Base-by-base conservation (phyloP, 2,113 vertebrate genomes). In the Oenanthe oenanthe region DNA sequence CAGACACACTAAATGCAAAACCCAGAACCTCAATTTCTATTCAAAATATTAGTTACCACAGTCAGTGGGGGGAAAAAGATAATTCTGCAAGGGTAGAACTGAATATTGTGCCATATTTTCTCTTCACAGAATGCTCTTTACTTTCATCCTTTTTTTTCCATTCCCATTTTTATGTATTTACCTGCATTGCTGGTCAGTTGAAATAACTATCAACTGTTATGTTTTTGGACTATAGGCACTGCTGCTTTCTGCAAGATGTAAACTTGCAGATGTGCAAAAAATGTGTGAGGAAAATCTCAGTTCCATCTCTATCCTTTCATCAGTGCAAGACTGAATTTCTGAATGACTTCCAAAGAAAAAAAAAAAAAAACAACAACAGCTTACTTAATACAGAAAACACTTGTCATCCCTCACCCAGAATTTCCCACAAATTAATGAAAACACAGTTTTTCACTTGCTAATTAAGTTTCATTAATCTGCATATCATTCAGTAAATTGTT, bases 211-310 rank as follows among this genome's bases (percentile, higher is more conserved):
- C 26, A 25, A 8, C 36, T 36, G 36, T 15, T 71, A 31, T 20
- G 42, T 7, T 26, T 67, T 32, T 60, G 62, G 36, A 51, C 13
- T 67, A 18, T 1, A 26, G 26, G 53, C 53, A 51, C 21, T 43
- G 36, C 71, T 60, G 45, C 36, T 67, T 85, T 58, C 51, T 76
- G 45, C 21, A 67, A 58, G 26, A 26, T 6, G 42, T 14, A 51
- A 76, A 67, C 62, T 76, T 36, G 34, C 34, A 36, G 34, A 36
- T 36, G 40, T 5, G 5, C 12, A 60, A 5, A 32, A 13, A 26
- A 6, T 1, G 3, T 2, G 24, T 2, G 31, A 25, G 5, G 31
- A 3, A 67, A 58, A 58, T 1, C 31, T 36, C 43, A 26, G 20
- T 3, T 21, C 26, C 62, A 28, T 26, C 26, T 43, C 34, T 43